Evolutionary conservation across 2,888 invertebrate species (phyloP).

Genomic region (Drosophila falleni): DNA sequence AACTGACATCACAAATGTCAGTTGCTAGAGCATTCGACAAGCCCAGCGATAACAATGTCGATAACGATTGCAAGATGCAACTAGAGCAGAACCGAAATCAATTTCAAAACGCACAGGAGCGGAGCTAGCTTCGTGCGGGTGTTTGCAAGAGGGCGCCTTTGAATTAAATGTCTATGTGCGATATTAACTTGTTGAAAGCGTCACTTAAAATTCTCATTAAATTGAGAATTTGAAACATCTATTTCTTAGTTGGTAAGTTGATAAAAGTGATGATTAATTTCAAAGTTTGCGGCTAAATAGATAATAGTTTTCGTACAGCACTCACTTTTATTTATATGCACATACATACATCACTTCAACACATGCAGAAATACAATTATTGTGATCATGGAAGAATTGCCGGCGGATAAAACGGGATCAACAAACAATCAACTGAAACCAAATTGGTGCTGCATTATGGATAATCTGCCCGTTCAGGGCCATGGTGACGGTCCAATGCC

Average conservation of each 20-base stretch:
- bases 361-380: not conserved
- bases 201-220: slow-evolving; percentile 2
- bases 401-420: not conserved
- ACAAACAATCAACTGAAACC: not conserved
- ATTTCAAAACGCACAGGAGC: slow-evolving; percentile 35
- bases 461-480: not conserved
- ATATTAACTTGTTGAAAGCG: not conserved
- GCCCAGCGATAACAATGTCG: slow-evolving; percentile 40
- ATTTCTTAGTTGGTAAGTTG: slow-evolving; percentile 8
- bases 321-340: not conserved
- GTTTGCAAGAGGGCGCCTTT: not conserved
- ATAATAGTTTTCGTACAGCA: not conserved
- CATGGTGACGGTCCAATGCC: not conserved
- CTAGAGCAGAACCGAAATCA: slow-evolving; percentile 43
- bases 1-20: not conserved
- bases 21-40: slow-evolving; percentile 24
- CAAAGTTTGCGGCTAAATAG: not conserved
- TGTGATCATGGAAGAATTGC: slow-evolving; percentile 6
- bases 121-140: slow-evolving; percentile 19
- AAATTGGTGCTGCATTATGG: slow-evolving; percentile 1
- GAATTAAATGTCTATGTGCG: not conserved
- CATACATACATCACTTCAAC: not conserved
- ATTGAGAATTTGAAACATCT: not conserved
- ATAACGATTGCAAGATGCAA: slow-evolving; percentile 36
- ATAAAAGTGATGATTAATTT: not conserved